Base-by-base conservation (phyloP, 2,113 vertebrate species). In the Rhinopomastus cyanomelas region DNA sequence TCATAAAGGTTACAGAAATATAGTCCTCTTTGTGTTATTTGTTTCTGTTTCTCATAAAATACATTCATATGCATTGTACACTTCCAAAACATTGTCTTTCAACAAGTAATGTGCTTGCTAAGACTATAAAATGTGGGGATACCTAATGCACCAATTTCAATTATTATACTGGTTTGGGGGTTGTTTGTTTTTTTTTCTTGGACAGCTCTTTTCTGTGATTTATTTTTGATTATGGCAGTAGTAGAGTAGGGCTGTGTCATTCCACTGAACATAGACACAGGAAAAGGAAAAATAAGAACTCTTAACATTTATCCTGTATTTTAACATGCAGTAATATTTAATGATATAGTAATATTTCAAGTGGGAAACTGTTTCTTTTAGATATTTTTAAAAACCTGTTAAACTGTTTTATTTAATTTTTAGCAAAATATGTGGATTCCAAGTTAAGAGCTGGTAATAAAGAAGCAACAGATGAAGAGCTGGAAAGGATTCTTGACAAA, bases 401-500 rank as follows among this genome's bases (percentile, higher is more conserved):
- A 64, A 92, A 67, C 36, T 56, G 49, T 93, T 67, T 94, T 88
- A 36, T 74, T 93, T 87, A 88, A n/a, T 89, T 96, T 95, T 9
- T 94, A 98, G 98, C 98, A 77, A 98, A 98, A 86, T 97, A 98
- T 6, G 98, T 98, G 48, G 98, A 98, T 92, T 98, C 98, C 34
- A 98, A 98, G 68, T 82, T 98, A 56, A 96, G 98, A 92, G 98
- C 98, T 34, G 98, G 98, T 75, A 98, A 98, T 91, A 98, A 98
- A 91, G 98, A 98, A 86, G 98, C 98, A 30, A 98, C 98, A 3
- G 98, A 98, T 61, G 98, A 98, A 92, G 98, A 98, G 81, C 95
- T 98, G 91, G 98, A 98, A 96, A 95, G 98, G 93, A 97, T 97
- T 55, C 97, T 98, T 80, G 98, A 98, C 95, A 98, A 98, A 96